Conservation (phyloP, 2,888 invertebrate genomes). For the Coenonympha glycerion region DNA sequence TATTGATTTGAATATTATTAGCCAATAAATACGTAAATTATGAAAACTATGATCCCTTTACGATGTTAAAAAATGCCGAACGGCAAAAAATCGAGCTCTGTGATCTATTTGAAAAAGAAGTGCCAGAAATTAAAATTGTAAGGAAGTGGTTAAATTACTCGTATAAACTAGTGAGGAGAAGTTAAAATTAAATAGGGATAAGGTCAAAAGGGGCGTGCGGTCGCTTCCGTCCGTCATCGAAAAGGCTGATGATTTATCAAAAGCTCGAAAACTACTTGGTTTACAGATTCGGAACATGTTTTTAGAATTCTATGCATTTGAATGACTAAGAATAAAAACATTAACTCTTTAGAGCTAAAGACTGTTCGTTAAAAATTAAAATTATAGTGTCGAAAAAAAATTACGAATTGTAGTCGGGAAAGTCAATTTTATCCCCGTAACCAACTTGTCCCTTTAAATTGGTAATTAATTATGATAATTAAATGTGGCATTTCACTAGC, state of each 20-base stretch:
- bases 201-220: conserved; percentile 37
- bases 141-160: not conserved
- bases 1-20: too few species aligned
- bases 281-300: not conserved
- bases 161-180: conserved; percentile 19
- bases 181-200: conserved; percentile 19
- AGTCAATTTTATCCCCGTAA: not conserved
- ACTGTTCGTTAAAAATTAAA: not conserved
- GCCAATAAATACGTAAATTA: not conserved
- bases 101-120: conserved; percentile 30
- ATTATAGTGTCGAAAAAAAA: not conserved
- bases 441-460: not conserved
- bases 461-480: not conserved
- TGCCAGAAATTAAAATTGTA: conserved; percentile 29
- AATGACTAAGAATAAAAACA: not conserved
- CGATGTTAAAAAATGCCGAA: conserved; percentile 3
- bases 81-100: conserved; percentile 27
- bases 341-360: not conserved
- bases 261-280: not conserved
- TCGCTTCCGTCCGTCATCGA: conserved; percentile 49
- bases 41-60: conserved; percentile 16
- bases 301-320: not conserved
- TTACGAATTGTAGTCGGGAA: not conserved
- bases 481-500: not conserved
- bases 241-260: conserved; percentile 38